These are phyloP conservation scores for Epizoanthus ramosus DNA, from an alignment of 92 coral and sea anemone genomes.

Conservation along the genomic window DNA sequence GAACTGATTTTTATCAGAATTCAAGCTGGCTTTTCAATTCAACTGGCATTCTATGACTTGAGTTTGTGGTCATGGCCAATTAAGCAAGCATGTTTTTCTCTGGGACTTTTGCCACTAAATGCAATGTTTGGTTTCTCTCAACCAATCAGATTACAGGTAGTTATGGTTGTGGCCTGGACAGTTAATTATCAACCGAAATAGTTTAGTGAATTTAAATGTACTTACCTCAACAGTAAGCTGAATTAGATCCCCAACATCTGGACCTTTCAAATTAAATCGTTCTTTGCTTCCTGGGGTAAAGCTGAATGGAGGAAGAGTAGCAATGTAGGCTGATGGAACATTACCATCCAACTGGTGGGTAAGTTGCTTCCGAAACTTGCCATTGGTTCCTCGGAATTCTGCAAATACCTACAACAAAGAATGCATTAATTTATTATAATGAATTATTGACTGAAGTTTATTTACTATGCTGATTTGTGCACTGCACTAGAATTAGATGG, in stretches of 20 bases:
- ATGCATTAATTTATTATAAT: too few relatives aligned
- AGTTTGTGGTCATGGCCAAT: too few relatives aligned
- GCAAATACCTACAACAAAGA: conserved; percentile 68
- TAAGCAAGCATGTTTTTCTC: too few relatives aligned
- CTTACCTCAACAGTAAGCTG: conserved; percentile 86
- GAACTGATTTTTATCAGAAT: too few relatives aligned
- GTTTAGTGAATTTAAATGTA: not conserved
- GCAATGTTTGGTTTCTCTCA: not conserved
- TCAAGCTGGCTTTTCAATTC: too few relatives aligned
- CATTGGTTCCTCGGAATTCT: conserved; percentile 85
- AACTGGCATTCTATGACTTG: too few relatives aligned
- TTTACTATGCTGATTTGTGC: too few relatives aligned
- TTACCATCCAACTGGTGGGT: conserved; percentile 82
- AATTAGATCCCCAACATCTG: conserved; percentile 92
- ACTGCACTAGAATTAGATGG: too few relatives aligned
- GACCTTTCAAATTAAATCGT: conserved; percentile 80
- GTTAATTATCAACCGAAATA: not conserved
- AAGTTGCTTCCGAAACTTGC: conserved; percentile 80
- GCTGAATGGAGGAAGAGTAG: conserved; percentile 83
- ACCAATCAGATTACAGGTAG: too few relatives aligned
- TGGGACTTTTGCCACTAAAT: too few relatives aligned
- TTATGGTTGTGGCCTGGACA: not conserved
- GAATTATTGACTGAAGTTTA: too few relatives aligned
- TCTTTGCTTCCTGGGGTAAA: conserved; percentile 88
- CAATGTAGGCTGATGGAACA: conserved; percentile 82